phyloP scores from a whole-genome alignment of 92 coral and sea anemone species.

The Metridium senile region DNA sequence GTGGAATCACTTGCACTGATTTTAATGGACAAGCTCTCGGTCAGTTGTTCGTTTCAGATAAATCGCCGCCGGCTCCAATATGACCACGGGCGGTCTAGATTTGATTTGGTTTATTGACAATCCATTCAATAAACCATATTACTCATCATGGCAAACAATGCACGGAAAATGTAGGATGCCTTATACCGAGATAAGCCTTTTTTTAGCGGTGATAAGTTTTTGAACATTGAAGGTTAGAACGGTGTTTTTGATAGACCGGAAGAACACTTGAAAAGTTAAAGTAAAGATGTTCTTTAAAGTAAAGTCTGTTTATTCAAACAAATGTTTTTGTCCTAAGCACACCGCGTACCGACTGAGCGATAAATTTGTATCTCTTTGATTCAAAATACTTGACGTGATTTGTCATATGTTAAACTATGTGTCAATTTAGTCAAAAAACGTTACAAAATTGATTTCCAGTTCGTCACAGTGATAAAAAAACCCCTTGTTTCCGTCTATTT shows the following conservation, averaged over 20 bases:
- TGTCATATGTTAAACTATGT: too few species aligned
- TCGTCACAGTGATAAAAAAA: too few species aligned
- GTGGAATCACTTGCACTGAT: not conserved
- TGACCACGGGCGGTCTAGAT: conserved; percentile 21
- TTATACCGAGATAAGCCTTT: not conserved
- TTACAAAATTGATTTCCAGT: too few species aligned
- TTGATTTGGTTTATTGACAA: conserved; percentile 1
- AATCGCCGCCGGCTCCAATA: conserved; percentile 33
- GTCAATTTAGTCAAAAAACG: too few species aligned
- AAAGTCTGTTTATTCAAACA: too few species aligned
- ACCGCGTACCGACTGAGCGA: too few species aligned
- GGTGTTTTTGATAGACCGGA: not conserved
- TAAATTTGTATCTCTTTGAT: too few species aligned
- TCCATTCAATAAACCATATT: conserved; percentile 3
- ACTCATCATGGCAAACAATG: not conserved
- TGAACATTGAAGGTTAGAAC: not conserved
- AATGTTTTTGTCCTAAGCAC: not conserved
- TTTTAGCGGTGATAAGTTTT: not conserved
- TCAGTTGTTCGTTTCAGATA: not conserved
- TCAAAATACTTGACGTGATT: too few species aligned
- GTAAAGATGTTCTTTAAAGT: too few species aligned
- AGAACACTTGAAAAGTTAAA: not conserved
- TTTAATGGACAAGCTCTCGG: not conserved
- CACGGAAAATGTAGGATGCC: not conserved
- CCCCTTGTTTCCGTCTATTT: too few species aligned